phyloP scores from a whole-genome alignment of 2,888 invertebrate species.

The Copidosoma aretas region DNA sequence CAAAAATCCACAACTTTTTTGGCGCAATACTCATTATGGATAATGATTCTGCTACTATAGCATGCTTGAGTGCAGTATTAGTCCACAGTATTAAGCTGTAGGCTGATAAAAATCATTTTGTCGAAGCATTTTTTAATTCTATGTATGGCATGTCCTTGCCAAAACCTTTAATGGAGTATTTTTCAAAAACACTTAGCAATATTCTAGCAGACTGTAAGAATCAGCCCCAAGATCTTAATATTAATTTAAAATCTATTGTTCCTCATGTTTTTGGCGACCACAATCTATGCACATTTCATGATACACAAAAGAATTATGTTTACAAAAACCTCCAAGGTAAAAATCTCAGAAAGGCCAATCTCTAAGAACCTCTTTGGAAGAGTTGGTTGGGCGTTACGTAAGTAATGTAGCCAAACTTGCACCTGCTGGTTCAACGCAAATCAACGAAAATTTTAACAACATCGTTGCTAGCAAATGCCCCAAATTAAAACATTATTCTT shows the following conservation, averaged over 20 bases:
- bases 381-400: slow-evolving; percentile 27
- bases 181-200: slow-evolving; percentile 25
- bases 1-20: slow-evolving; percentile 23
- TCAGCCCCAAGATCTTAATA: slow-evolving; percentile 18
- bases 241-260: slow-evolving; percentile 23
- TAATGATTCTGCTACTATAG: slow-evolving; percentile 26
- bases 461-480: slow-evolving; percentile 31
- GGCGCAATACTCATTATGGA: slow-evolving; percentile 29
- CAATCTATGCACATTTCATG: slow-evolving; percentile 21
- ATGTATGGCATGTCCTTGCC: slow-evolving; percentile 21
- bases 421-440: slow-evolving; percentile 38
- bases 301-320: slow-evolving; percentile 6
- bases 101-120: slow-evolving; percentile 32
- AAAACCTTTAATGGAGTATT: slow-evolving; percentile 31
- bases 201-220: slow-evolving; percentile 29
- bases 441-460: slow-evolving; percentile 39
- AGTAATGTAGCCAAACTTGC: slow-evolving; percentile 15
- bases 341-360: slow-evolving; percentile 20
- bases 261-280: slow-evolving; percentile 34
- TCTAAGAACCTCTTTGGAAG: slow-evolving; percentile 14
- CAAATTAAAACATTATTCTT: slow-evolving; percentile 37
- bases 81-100: slow-evolving; percentile 36
- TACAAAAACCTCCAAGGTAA: slow-evolving; percentile 27
- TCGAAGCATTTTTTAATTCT: slow-evolving; percentile 24
- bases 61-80: slow-evolving; percentile 15